Evolutionary conservation across 2,113 vertebrate species (phyloP).

Genomic region (Zapus hudsonius): DNA sequence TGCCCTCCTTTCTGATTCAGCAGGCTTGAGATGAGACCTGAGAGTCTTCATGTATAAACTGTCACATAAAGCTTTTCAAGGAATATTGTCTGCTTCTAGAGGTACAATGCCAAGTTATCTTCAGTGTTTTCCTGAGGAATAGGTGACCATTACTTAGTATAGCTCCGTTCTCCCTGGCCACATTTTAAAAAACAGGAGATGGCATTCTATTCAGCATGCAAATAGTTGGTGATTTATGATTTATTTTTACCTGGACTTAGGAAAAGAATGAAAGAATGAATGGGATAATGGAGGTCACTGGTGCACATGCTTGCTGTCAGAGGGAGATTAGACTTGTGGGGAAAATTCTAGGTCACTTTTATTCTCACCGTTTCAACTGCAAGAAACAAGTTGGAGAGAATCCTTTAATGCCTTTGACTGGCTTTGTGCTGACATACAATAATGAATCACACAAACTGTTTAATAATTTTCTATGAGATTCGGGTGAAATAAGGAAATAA

Average conservation of each 20-base stretch:
- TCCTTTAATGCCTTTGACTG: background rate
- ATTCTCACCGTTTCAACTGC: background rate
- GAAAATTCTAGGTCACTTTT: background rate
- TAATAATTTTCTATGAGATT: background rate
- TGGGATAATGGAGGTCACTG: background rate
- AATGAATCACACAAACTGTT: background rate
- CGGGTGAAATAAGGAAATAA: background rate
- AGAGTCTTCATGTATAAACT: background rate
- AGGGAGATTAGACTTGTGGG: background rate
- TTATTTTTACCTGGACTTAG: background rate
- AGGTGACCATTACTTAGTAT: background rate
- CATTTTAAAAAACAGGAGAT: background rate
- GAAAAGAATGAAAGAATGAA: background rate
- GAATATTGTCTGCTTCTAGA: background rate
- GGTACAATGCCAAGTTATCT: background rate
- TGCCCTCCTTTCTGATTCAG: background rate
- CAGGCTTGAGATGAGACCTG: background rate
- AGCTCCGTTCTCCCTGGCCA: background rate
- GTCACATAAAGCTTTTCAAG: background rate
- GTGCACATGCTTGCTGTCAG: fast-evolving
- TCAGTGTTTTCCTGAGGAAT: background rate
- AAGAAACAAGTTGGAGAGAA: background rate
- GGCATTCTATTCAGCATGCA: too few relatives aligned
- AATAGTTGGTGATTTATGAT: too few relatives aligned
- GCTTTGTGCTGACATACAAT: background rate